Evolutionary conservation across 2,888 invertebrate species (phyloP), one percentile per base, ranked within the genome.

Genomic region (Aquatica leii): DNA sequence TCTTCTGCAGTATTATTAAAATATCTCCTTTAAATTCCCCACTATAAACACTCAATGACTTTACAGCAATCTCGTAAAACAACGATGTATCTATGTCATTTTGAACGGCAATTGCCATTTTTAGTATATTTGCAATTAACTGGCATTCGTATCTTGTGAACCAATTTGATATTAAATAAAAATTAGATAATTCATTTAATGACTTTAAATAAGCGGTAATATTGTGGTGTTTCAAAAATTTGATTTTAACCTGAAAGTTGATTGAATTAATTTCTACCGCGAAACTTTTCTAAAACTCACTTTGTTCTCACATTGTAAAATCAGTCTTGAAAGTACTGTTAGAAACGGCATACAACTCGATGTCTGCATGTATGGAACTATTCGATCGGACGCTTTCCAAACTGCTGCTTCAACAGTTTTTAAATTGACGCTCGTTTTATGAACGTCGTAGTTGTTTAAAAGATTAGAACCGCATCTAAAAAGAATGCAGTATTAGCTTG

Each of bases 81-180:
- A 84, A 65, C 21, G 85, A 84, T 69, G 86, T 86, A 56, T 83
- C 82, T 1, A 85, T 71, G 34, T 82, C 60, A n/a, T 70, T 67
- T 55, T 73, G 77, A n/a, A 79, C 68, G 2, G 60, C 40, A 11
- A 77, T 70, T 1, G 78, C 81, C 35, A 85, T 75, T 75, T 83
- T 85, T 21, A 87, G 74, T 58, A 85, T 77, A 73, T 83, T 84
- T 71, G 84, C 83, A 5, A 87, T 73, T 8, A 90, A 80, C 62
- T 84, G 83, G 6, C 84, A 83, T 80, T 90, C 90, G 71, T 86
- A 83, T 81, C 87, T 87, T 0, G 88, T 86, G 74, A 87, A 87
- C 87, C 87, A 88, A 74, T 87, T 87, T 46, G 82, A 82, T 60
- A 81, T 82, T n/a, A 87, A 78, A 71, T 80, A 81, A 62, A 76